Base-by-base conservation (phyloP, 2,888 invertebrate species). In the Latrodectus elegans region DNA sequence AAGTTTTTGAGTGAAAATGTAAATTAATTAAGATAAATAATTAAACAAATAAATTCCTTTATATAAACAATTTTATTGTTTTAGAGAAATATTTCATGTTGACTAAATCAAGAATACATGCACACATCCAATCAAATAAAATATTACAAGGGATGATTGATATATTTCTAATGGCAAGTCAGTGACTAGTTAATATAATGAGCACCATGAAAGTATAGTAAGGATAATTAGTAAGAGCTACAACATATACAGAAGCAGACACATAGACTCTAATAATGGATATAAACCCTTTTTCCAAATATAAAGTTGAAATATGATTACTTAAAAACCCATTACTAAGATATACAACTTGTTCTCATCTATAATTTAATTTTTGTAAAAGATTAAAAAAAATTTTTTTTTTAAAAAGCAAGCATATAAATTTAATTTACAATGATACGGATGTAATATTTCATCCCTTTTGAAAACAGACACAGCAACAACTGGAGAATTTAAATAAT, bases 81-180 rank as follows among this genome's bases (percentile, higher is more conserved):
- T 53, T 86, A 81, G 81, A 86, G 86, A 86, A 86, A 86, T 86
- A 86, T 86, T 86, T 86, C 67, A 86, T 86, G 60, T 86, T 81
- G 81, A 86, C 80, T 86, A 86, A 86, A 80, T 81, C 81, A 86
- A 86, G 80, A 73, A 75, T 86, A 86, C 86, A 86, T 86, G 86
- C 86, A 86, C 74, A 85, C 85, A 85, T 74, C 79, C 85, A 79
- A 78, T 78, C 84, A 73, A 75, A 85, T 70, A 79, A 52, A 73
- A 85, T 85, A 74, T 73, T 79, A 71, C 68, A 67, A 85, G 78
- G 78, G 79, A 85, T 85, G 78, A 74, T 77, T 86, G 70, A 75
- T 77, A 81, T 75, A 73, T 67, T 79, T 81, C 86, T 86, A 86
- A 86, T 86, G 86, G 86, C 86, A 86, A 86, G 86, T 86, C 86